Conservation (phyloP, 2,113 vertebrate species). For the Syngnathoides biaculeatus region DNA sequence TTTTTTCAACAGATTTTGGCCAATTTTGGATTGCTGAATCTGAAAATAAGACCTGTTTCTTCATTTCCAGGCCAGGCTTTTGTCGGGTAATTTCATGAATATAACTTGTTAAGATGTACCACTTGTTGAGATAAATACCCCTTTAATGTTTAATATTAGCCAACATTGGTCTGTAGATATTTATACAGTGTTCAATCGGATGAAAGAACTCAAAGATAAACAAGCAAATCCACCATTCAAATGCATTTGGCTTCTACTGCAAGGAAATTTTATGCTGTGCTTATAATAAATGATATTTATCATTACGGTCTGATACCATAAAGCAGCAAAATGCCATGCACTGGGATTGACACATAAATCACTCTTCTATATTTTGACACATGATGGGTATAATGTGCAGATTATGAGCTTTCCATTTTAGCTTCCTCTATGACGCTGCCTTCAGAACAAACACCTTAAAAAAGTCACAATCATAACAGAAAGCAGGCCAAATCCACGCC, state of each 20-base stretch:
- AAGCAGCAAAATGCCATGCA: slow-evolving; percentile 48
- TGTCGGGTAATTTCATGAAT: background rate
- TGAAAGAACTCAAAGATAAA: slow-evolving; percentile 46
- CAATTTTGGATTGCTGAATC: too few relatives aligned
- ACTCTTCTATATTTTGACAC: slow-evolving; percentile 62
- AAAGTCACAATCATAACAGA: slow-evolving; percentile 82
- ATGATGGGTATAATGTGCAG: slow-evolving; percentile 60
- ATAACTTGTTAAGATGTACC: background rate
- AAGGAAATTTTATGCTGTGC: slow-evolving; percentile 38
- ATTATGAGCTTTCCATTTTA: slow-evolving; percentile 58
- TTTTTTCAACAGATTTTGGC: too few relatives aligned
- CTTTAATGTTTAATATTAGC: slow-evolving; percentile 15
- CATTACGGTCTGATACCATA: slow-evolving; percentile 48
- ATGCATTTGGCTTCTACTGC: slow-evolving; percentile 42
- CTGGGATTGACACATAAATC: slow-evolving; percentile 46
- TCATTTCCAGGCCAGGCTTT: too few relatives aligned
- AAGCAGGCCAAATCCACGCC: slow-evolving; percentile 82
- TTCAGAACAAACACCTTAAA: slow-evolving; percentile 63
- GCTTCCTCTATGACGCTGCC: slow-evolving; percentile 47
- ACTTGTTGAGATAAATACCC: background rate
- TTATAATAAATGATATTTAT: slow-evolving; percentile 58
- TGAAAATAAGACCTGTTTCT: too few relatives aligned
- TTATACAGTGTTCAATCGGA: slow-evolving; percentile 41
- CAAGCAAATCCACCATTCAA: slow-evolving; percentile 43
- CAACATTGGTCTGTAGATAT: slow-evolving; percentile 36